Percentiles rank a stretch among this genome's conserved stretches.
Evolutionary conservation across 37 sponge, comb jelly and placozoan genomes (phyloP).

Genomic region (Hormiphora californensis): DNA sequence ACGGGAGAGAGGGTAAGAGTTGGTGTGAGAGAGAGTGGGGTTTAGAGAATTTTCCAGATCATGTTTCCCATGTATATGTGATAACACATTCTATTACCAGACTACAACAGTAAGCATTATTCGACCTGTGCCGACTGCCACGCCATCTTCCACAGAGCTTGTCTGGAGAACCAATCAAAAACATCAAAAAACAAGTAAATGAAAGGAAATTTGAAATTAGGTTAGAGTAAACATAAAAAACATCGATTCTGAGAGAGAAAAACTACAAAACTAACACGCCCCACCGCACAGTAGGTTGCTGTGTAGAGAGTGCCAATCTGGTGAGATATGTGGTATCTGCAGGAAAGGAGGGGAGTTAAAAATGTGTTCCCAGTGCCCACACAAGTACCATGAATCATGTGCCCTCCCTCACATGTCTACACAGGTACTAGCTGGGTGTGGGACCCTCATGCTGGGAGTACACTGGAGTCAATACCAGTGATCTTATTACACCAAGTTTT

Average conservation of each 20-base stretch:
- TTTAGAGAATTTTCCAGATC: too few species aligned
- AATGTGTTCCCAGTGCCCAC: neutral
- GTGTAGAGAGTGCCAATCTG: slow-evolving; percentile 1
- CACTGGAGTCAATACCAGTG: too few species aligned
- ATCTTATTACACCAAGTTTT: neutral
- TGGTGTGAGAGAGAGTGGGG: too few species aligned
- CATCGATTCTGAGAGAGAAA: too few species aligned
- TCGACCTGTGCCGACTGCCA: neutral
- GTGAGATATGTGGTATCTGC: neutral
- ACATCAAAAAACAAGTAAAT: neutral
- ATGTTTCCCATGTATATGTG: too few species aligned
- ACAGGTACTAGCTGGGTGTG: too few species aligned
- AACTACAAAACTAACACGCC: too few species aligned
- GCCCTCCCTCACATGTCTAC: slow-evolving; percentile 42
- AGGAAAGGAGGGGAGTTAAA: slow-evolving; percentile 11
- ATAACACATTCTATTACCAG: neutral
- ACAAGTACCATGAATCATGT: slow-evolving; percentile 21
- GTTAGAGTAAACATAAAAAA: too few species aligned
- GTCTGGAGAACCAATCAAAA: neutral
- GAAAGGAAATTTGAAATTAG: neutral
- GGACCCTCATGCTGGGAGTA: too few species aligned
- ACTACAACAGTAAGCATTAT: slow-evolving; percentile 9
- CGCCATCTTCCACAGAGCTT: neutral
- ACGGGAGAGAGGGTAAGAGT: too few species aligned
- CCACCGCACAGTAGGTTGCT: too few species aligned